Conservation (phyloP, 1,140 invertebrate genomes). For the Diploscapter pachys region DNA sequence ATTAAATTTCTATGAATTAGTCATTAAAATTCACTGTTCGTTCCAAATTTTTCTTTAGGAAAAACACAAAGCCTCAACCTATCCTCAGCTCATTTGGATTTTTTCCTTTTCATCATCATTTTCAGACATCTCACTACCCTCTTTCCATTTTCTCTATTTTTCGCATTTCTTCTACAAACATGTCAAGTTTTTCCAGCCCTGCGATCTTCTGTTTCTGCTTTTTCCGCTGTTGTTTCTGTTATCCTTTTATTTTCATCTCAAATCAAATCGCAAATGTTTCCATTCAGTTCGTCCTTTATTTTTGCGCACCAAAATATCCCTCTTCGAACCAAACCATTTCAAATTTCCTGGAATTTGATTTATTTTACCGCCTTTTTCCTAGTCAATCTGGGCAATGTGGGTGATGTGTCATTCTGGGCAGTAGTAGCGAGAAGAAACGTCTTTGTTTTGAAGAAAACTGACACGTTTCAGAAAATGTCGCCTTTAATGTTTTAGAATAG, state of each 20-base stretch:
- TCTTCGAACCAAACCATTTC: too few relatives aligned
- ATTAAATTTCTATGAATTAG: slow-evolving; percentile 20
- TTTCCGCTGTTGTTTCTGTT: not conserved
- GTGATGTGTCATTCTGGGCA: too few relatives aligned
- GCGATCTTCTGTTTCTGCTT: not conserved
- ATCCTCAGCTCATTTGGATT: too few relatives aligned
- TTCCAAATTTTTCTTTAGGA: too few relatives aligned
- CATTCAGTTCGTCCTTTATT: not conserved
- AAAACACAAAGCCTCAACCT: too few relatives aligned
- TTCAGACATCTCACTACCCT: slow-evolving; percentile 7
- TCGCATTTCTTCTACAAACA: not conserved
- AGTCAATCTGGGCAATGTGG: too few relatives aligned
- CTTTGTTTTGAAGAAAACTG: too few relatives aligned
- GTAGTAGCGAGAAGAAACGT: too few relatives aligned
- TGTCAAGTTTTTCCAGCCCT: not conserved
- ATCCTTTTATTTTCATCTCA: slow-evolving; percentile 4
- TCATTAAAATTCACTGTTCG: slow-evolving; percentile 7
- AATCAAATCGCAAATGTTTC: not conserved
- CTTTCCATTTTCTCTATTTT: not conserved
- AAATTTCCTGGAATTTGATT: too few relatives aligned
- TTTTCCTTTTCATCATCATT: slow-evolving; percentile 14
- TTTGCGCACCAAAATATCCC: slow-evolving; percentile 11
- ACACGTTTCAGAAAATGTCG: too few relatives aligned
- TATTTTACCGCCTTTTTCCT: too few relatives aligned
- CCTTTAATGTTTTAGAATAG: too few relatives aligned